Base-by-base conservation (phyloP, 2,888 invertebrate genomes). In the Poecilobothrus nobilitatus region DNA sequence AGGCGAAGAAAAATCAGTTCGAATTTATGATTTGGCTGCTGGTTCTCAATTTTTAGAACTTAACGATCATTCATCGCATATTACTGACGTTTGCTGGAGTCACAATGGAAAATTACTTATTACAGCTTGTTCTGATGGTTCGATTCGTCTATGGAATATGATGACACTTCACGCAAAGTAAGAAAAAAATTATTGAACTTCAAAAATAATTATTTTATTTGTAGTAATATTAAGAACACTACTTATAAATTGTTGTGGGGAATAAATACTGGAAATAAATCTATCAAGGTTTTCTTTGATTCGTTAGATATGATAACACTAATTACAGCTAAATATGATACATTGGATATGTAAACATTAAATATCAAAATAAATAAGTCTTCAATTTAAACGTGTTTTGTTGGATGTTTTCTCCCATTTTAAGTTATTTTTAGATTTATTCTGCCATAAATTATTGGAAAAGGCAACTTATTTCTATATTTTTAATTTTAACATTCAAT, bases 51-150 rank as follows among this genome's bases (percentile, higher is more conserved):
- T 87, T 1, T 82, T 83, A 67, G 88, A 89, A 76, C 80, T 89
- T 1, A 83, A 84, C 73, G 86, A 87, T 68, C 87, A 87, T 74
- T 80, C 83, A 8, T 84, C 85, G 65, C 82, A 83, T 7, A 82
- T 89, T 8, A 83, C 84, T 41, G 83, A 84, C 64, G 78, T 89
- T 65, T 78, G 83, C n/a, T 89, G 89, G 85, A 86, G 84, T 74
- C 76, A 77, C 44, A 84, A 85, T 74, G 85, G 86, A 71, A 83
- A 83, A 62, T 79, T 86, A 71, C 79, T 93, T 70, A 89, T 89
- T 70, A 90, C 91, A 2, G 88, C 88, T 27, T 88, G 87, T 71
- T 83, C 85, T 77, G 89, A 89, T 77, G 89, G 88, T 27, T 83
- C 84, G 68, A 83, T 91, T 5, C 85, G 87, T 76, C 78, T 89